Conservation (phyloP, 30 jellyfish, hydroid and myxozoan species). For the Catostylus mosaicus region DNA sequence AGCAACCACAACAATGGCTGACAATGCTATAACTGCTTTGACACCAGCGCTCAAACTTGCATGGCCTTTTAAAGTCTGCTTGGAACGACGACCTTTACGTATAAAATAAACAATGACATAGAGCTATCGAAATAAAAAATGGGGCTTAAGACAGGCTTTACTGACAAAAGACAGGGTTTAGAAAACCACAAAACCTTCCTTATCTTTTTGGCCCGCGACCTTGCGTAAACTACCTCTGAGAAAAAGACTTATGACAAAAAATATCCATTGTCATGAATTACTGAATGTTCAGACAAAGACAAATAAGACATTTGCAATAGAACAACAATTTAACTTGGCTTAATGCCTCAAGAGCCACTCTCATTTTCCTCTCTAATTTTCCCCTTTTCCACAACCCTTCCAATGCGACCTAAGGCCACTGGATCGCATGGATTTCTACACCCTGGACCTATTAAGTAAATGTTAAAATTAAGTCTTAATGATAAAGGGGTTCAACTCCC, state of each 20-base stretch:
- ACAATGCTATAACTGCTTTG: conserved; percentile 48
- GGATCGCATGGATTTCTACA: too few species aligned
- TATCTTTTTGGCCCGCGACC: neutral
- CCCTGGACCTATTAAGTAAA: too few species aligned
- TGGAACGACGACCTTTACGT: neutral
- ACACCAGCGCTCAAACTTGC: conserved; percentile 45
- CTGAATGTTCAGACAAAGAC: neutral
- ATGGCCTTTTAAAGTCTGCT: neutral
- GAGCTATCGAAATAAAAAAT: neutral
- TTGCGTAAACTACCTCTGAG: neutral
- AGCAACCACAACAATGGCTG: conserved; percentile 64
- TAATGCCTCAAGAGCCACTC: too few species aligned
- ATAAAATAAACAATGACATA: too few species aligned
- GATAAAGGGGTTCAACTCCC: too few species aligned
- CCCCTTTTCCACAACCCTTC: too few species aligned
- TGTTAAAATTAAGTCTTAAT: too few species aligned
- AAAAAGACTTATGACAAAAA: neutral
- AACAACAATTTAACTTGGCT: neutral
- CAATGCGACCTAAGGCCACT: too few species aligned
- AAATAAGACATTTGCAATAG: neutral
- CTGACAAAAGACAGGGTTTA: too few species aligned
- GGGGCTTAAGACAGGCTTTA: neutral
- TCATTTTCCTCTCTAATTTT: too few species aligned
- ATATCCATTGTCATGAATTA: neutral
- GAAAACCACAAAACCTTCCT: neutral